phyloP scores from a whole-genome alignment of 2,888 invertebrate species.

The Tortrix viridana region DNA sequence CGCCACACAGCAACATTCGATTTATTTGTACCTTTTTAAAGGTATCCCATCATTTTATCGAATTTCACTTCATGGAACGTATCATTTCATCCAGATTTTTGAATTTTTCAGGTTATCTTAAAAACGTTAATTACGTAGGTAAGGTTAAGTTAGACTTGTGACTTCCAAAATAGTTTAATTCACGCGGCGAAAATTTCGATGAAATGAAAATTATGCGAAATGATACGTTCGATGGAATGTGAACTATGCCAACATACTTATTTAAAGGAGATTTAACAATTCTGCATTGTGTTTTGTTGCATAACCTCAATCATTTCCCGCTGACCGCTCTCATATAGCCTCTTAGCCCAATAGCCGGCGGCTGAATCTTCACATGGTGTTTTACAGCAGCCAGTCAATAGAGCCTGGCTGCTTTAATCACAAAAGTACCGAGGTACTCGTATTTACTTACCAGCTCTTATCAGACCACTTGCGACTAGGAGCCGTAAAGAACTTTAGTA shows the following conservation, averaged over 20 bases:
- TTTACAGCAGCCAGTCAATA: conserved; percentile 69
- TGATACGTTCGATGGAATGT: too few relatives aligned
- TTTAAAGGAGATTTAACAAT: not conserved
- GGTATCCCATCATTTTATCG: too few relatives aligned
- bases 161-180: too few relatives aligned
- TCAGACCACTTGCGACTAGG: conserved; percentile 28
- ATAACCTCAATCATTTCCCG: conserved; percentile 48
- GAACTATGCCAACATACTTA: not conserved
- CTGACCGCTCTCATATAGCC: conserved; percentile 68
- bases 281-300: conserved; percentile 33
- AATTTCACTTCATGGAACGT: too few relatives aligned
- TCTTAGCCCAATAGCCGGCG: conserved; percentile 67
- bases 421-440: conserved; percentile 50
- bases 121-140: too few relatives aligned
- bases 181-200: too few relatives aligned
- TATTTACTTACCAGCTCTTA: conserved; percentile 42
- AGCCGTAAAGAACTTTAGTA: not conserved
- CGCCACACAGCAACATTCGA: too few relatives aligned
- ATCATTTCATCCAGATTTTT: too few relatives aligned
- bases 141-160: too few relatives aligned
- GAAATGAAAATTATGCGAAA: too few relatives aligned
- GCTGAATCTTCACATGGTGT: conserved; percentile 72
- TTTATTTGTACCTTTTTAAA: too few relatives aligned
- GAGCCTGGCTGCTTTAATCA: conserved; percentile 58
- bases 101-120: too few relatives aligned